phyloP scores from a whole-genome alignment of 2,113 vertebrate species.

The Megaceryle maxima region DNA sequence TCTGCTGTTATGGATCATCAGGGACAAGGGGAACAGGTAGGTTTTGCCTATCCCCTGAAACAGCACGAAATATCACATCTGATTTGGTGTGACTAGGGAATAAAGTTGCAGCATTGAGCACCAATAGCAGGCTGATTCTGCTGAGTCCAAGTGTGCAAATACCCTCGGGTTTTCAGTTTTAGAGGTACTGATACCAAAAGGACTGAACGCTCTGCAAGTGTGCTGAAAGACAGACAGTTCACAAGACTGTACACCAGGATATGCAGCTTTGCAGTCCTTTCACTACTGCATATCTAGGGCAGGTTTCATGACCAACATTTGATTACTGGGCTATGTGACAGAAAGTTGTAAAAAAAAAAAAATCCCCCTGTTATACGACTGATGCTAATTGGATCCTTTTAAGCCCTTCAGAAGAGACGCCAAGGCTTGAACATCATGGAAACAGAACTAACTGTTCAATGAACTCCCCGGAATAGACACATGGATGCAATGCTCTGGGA shows the following conservation, averaged over 20 bases:
- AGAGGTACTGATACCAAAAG: rapidly evolving
- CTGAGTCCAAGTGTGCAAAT: rapidly evolving
- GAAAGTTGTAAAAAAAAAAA: background rate
- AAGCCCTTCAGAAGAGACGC: background rate
- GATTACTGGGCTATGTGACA: background rate
- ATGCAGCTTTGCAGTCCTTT: background rate
- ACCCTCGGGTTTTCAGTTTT: background rate
- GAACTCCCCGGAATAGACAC: background rate
- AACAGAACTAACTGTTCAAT: background rate
- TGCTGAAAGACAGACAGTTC: background rate
- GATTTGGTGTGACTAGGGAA: background rate
- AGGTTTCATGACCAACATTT: background rate
- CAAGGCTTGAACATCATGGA: background rate
- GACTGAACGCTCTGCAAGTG: rapidly evolving
- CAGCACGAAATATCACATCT: rapidly evolving
- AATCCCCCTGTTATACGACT: background rate
- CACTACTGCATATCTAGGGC: background rate
- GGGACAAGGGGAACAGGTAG: background rate
- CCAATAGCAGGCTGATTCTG: rapidly evolving
- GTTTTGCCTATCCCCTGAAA: background rate
- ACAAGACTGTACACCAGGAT: background rate
- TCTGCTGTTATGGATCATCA: rapidly evolving
- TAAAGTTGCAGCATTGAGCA: background rate
- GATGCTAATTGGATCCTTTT: background rate
- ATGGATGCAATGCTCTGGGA: background rate